A percentile compares a stretch with the other conserved stretches of the same genome.
phyloP scores from a whole-genome alignment of 1,140 invertebrate genomes.

The Diploscapter pachys region DNA sequence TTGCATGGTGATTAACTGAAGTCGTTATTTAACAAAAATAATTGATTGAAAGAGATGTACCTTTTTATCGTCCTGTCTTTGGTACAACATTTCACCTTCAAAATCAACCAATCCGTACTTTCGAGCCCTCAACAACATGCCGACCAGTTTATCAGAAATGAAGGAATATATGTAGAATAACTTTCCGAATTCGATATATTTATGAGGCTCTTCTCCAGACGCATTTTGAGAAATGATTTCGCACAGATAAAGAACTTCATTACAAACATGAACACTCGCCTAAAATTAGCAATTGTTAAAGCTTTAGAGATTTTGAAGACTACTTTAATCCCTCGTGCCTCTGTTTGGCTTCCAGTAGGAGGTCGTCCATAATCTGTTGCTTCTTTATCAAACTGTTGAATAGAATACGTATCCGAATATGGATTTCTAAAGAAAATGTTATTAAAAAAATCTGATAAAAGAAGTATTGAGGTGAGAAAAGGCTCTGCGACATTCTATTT shows the following conservation, averaged over 20 bases:
- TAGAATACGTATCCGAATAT: constrained; percentile 35
- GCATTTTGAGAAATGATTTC: constrained; percentile 77
- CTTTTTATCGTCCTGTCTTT: constrained; percentile 60
- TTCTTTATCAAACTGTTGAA: constrained; percentile 33
- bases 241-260: constrained; percentile 84
- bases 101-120: constrained; percentile 85
- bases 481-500: no score
- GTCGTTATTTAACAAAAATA: background rate
- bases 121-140: constrained; percentile 80
- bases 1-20: constrained; percentile 22
- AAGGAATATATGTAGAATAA: constrained; percentile 38
- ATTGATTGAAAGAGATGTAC: background rate
- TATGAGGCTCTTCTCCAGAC: constrained; percentile 73
- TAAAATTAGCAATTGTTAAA: background rate
- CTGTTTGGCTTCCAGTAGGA: constrained; percentile 81
- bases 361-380: constrained; percentile 74
- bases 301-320: background rate
- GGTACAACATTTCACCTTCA: constrained; percentile 89
- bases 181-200: constrained; percentile 60
- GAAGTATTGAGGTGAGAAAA: no score
- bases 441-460: background rate
- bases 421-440: constrained; percentile 33
- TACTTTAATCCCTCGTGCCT: constrained; percentile 73
- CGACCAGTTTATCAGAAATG: constrained; percentile 68
- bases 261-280: constrained; percentile 73